Conservation (phyloP, 2,113 vertebrate species). For the Pteropus alecto region DNA sequence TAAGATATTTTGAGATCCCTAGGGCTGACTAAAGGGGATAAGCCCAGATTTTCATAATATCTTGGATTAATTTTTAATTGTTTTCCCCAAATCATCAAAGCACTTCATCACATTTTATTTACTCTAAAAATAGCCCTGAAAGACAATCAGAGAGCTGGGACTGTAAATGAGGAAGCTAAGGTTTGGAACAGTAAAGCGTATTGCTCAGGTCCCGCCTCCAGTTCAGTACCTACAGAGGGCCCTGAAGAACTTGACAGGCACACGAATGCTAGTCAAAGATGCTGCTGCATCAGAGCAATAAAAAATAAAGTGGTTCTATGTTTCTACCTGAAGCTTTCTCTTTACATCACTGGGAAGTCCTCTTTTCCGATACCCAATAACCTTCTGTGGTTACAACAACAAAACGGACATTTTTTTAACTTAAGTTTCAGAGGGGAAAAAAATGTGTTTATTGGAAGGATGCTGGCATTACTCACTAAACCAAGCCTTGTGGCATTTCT, state of each 20-base stretch:
- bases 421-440: not conserved
- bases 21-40: not conserved
- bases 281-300: not conserved
- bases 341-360: not conserved
- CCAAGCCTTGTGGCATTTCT: not conserved
- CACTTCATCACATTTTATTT: not conserved
- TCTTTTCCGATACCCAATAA: not conserved
- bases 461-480: fast-evolving
- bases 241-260: not conserved
- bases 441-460: not conserved
- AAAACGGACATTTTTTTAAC: not conserved
- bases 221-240: fast-evolving
- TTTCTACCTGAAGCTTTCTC: not conserved
- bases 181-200: fast-evolving
- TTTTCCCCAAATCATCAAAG: constrained; percentile 55
- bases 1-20: not conserved
- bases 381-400: not conserved
- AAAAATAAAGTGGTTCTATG: not conserved
- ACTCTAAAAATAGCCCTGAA: constrained; percentile 6
- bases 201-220: fast-evolving
- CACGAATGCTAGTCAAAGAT: fast-evolving
- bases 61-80: constrained; percentile 45
- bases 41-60: constrained; percentile 16
- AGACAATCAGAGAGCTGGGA: not conserved
- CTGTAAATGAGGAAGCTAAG: fast-evolving